A percentile compares a stretch with the other conserved stretches of the same genome.
phyloP scores from a whole-genome alignment of 2,113 vertebrate genomes.

The Apodemus speciosus region DNA sequence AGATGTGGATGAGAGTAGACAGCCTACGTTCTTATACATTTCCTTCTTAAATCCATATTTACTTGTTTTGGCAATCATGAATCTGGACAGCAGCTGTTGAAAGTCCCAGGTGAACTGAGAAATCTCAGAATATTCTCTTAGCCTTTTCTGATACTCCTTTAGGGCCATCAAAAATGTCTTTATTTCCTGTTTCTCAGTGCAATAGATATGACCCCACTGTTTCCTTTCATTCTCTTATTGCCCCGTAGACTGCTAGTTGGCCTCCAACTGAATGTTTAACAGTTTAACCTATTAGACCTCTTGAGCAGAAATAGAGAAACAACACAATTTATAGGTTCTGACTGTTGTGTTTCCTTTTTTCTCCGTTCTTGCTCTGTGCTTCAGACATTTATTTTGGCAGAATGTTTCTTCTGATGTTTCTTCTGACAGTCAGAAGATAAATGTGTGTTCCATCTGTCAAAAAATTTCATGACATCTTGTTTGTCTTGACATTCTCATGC shows the following conservation, averaged over 20 bases:
- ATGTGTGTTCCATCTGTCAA: neutral
- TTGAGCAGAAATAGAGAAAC: neutral
- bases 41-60: neutral
- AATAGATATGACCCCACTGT: neutral
- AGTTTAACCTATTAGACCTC: neutral
- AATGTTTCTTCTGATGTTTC: neutral
- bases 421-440: constrained; percentile 12
- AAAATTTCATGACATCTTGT: neutral
- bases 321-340: neutral
- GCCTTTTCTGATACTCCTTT: neutral
- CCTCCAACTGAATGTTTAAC: neutral
- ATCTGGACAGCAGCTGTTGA: neutral
- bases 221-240: neutral
- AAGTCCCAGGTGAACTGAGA: neutral
- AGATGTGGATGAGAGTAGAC: neutral
- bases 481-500: neutral
- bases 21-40: neutral
- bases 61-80: neutral
- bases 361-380: neutral
- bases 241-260: neutral
- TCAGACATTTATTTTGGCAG: constrained; percentile 11
- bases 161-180: neutral
- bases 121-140: neutral
- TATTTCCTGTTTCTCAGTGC: neutral
- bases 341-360: neutral